A percentile compares a stretch with the other conserved stretches of the same genome.
These are phyloP conservation scores for Lingula anatina DNA, from an alignment of 2,888 invertebrate genomes.

Conservation along the genomic window DNA sequence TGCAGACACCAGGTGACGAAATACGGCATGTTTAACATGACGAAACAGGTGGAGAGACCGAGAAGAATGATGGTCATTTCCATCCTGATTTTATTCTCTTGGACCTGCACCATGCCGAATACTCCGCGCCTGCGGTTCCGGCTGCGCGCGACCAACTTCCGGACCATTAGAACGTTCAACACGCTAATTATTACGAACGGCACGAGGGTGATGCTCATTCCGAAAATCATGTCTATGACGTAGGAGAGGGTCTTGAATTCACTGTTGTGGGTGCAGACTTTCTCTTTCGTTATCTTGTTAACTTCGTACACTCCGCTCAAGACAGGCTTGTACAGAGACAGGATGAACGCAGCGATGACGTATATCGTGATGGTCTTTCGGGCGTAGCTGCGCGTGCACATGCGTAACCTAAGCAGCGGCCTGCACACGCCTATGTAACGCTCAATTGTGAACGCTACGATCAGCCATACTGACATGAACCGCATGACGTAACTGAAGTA, in stretches of 20 bases:
- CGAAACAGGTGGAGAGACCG: constrained; percentile 40
- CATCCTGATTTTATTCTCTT: constrained; percentile 32
- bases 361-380: constrained; percentile 22
- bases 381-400: constrained; percentile 26
- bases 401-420: constrained; percentile 31
- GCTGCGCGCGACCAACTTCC: constrained; percentile 17
- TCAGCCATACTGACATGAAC: constrained; percentile 43
- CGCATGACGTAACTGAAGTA: constrained; percentile 59
- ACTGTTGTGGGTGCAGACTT: constrained; percentile 24
- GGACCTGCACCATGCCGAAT: no score
- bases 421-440: constrained; percentile 44
- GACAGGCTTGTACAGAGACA: constrained; percentile 37
- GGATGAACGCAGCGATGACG: constrained; percentile 18
- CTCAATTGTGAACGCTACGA: constrained; percentile 43
- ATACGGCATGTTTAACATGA: constrained; percentile 43
- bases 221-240: constrained; percentile 32
- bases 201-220: constrained; percentile 24
- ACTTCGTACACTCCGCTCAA: constrained; percentile 23
- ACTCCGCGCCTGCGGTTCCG: no score
- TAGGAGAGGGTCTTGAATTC: constrained; percentile 18
- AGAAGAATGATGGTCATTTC: constrained; percentile 43
- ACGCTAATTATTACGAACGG: constrained; percentile 34
- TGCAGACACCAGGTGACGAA: constrained; percentile 33
- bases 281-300: no score
- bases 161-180: constrained; percentile 30